Conservation (phyloP, 2,888 invertebrate genomes). For the Phortica magna region DNA sequence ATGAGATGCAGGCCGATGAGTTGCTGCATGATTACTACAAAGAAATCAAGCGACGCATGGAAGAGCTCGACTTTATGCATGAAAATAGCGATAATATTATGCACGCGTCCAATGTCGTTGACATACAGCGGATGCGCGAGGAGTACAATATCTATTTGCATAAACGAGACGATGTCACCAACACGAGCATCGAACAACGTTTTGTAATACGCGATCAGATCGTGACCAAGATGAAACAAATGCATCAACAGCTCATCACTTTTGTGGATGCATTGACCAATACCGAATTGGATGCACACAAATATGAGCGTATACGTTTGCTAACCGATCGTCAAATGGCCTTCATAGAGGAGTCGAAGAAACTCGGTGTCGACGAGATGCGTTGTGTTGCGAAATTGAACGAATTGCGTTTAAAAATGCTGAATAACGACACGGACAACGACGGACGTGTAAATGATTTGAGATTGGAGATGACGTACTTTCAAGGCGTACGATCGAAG, state of each 20-base stretch:
- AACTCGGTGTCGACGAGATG: constrained; percentile 49
- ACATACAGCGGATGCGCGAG: constrained; percentile 45
- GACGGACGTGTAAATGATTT: constrained; percentile 51
- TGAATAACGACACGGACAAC: constrained; percentile 47
- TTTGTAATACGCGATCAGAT: constrained; percentile 55
- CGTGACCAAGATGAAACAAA: constrained; percentile 53
- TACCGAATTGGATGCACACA: constrained; percentile 51
- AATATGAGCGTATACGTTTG: constrained; percentile 52
- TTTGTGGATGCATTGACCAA: constrained; percentile 48
- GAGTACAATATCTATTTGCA: constrained; percentile 53
- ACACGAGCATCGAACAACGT: constrained; percentile 56
- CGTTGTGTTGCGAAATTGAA: constrained; percentile 1
- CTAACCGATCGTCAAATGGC: constrained; percentile 57
- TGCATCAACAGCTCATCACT: constrained; percentile 50
- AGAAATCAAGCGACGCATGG: constrained; percentile 37
- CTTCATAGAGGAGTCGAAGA: constrained; percentile 51
- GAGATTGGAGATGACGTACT: constrained; percentile 57
- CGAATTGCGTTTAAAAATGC: constrained; percentile 50
- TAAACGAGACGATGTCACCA: constrained; percentile 52
- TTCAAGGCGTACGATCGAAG: constrained; percentile 48
- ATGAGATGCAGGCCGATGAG: constrained; percentile 54
- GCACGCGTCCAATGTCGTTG: constrained; percentile 53
- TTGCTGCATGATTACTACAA: constrained; percentile 56
- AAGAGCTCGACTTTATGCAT: constrained; percentile 41
- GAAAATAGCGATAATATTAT: constrained; percentile 56